Evolutionary conservation across 2,888 invertebrate species (phyloP).

Genomic region (Caenorhabditis afra): DNA sequence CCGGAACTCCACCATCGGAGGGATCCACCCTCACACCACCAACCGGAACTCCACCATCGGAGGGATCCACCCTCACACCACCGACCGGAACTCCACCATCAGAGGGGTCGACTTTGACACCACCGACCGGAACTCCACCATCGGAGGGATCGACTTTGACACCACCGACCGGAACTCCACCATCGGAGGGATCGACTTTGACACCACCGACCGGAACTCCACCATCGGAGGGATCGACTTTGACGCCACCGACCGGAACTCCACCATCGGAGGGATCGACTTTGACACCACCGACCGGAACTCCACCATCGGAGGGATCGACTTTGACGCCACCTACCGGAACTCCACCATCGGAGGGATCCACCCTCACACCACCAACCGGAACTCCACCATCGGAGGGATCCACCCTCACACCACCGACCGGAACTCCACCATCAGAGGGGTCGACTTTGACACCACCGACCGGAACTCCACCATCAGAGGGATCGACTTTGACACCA

Average conservation of each 20-base stretch:
- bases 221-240: not conserved
- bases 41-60: conserved; percentile 2
- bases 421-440: conserved; percentile 8
- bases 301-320: not conserved
- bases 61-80: not conserved
- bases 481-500: not conserved
- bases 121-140: conserved; percentile 9
- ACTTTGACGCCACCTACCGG: conserved; percentile 1
- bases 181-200: not conserved
- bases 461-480: not conserved
- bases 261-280: not conserved
- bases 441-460: not conserved
- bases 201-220: conserved; percentile 16
- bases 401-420: conserved; percentile 3
- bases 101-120: not conserved
- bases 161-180: not conserved
- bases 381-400: not conserved
- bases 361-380: not conserved
- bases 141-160: not conserved
- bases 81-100: not conserved
- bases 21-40: not conserved
- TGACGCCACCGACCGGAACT: not conserved
- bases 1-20: conserved; percentile 7
- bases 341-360: conserved; percentile 1
- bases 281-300: not conserved